These are phyloP conservation scores for Rotaria macrura DNA, from an alignment of 2,888 invertebrate species.

Conservation along the genomic window DNA sequence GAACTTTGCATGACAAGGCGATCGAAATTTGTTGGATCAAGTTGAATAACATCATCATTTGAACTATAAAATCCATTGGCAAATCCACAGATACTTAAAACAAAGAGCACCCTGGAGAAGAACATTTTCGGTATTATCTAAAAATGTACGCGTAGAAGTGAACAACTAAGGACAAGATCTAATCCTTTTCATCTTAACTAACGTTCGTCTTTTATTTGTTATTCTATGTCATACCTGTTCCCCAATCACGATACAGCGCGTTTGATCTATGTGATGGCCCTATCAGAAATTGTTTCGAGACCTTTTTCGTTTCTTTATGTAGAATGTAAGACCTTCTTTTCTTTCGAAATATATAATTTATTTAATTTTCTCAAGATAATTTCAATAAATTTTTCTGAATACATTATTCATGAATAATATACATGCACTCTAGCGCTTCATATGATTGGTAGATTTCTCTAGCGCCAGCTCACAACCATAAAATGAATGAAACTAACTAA, in stretches of 20 bases:
- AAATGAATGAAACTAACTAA: background rate
- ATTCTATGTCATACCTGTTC: background rate
- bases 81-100: background rate
- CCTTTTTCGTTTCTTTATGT: background rate
- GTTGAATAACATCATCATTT: slow-evolving; percentile 61
- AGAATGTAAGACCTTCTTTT: background rate
- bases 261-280: background rate
- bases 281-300: background rate
- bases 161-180: background rate
- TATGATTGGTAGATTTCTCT: background rate
- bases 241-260: slow-evolving; percentile 5
- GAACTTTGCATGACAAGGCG: slow-evolving; percentile 47
- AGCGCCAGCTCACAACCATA: background rate
- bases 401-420: background rate
- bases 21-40: slow-evolving; percentile 91
- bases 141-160: background rate
- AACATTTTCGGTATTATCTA: background rate
- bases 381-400: background rate
- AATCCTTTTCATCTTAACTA: background rate
- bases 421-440: background rate
- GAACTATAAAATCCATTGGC: slow-evolving; percentile 26
- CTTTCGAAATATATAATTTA: background rate
- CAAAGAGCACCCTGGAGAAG: background rate
- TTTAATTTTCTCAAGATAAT: background rate
- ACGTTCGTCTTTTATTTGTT: background rate